Percentiles rank a stretch among this genome's conserved stretches.
These are phyloP conservation scores for Microplitis demolitor DNA, from an alignment of 1,140 invertebrate genomes.

Conservation along the genomic window DNA sequence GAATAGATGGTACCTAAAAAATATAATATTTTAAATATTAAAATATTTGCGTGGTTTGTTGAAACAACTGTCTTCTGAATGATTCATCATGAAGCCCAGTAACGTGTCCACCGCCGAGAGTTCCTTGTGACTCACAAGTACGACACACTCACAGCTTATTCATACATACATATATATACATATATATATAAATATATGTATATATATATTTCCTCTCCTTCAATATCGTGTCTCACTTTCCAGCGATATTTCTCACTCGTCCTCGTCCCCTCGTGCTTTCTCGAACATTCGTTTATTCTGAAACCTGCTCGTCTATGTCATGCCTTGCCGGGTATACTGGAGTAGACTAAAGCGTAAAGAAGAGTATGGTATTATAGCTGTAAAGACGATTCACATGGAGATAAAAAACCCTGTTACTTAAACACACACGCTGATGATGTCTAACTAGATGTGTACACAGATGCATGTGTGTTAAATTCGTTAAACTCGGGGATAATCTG, in stretches of 20 bases:
- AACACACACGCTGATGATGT: too few relatives aligned
- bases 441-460: too few relatives aligned
- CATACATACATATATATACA: neutral
- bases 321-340: too few relatives aligned
- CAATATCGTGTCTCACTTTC: neutral
- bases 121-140: constrained; percentile 1
- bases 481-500: too few relatives aligned
- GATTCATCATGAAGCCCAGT: neutral
- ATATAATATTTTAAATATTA: too few relatives aligned
- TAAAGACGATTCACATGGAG: too few relatives aligned
- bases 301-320: too few relatives aligned
- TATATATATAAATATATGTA: too few relatives aligned
- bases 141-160: too few relatives aligned
- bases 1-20: too few relatives aligned
- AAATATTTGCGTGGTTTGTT: constrained; percentile 2
- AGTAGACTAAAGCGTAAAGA: neutral
- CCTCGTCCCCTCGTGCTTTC: neutral
- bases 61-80: neutral
- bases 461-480: too few relatives aligned
- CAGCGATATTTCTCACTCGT: neutral
- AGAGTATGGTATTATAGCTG: neutral
- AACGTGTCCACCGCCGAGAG: neutral
- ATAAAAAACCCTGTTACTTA: too few relatives aligned
- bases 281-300: neutral
- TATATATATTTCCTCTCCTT: neutral